phyloP scores from a whole-genome alignment of 2,797 vertebrate species.

The Graptemys geographica region DNA sequence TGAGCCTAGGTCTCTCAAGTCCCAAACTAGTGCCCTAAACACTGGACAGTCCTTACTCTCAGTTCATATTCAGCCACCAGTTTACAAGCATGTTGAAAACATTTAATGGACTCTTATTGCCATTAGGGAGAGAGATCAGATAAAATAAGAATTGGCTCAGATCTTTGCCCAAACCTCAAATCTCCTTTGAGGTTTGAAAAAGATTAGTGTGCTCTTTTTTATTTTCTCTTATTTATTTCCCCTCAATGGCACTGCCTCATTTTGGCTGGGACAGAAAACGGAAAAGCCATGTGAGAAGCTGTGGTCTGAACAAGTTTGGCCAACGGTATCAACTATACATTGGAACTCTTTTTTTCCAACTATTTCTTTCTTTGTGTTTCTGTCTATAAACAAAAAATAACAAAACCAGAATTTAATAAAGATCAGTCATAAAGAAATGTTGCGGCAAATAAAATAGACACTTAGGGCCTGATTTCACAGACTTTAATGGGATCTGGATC shows the following conservation, averaged over 20 bases:
- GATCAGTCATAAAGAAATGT: conserved; percentile 19
- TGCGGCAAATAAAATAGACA: not conserved
- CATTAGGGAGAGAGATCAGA: conserved; percentile 26
- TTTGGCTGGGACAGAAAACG: not conserved
- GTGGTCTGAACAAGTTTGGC: conserved; percentile 12
- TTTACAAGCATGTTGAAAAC: not conserved
- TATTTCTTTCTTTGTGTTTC: conserved; percentile 13
- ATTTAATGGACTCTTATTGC: not conserved
- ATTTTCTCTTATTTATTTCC: not conserved
- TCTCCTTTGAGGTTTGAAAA: conserved; percentile 41
- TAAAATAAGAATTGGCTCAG: conserved; percentile 46
- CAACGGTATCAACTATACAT: not conserved
- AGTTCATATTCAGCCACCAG: not conserved
- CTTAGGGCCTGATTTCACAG: not conserved
- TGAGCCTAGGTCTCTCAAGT: not conserved
- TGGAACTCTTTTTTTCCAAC: not conserved
- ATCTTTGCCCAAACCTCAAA: conserved; percentile 34
- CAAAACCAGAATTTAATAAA: not conserved
- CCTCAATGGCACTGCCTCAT: conserved; percentile 11
- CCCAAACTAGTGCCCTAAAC: not conserved
- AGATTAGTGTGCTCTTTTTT: conserved; percentile 18
- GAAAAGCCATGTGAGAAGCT: conserved; percentile 33
- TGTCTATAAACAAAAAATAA: conserved; percentile 29
- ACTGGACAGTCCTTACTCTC: not conserved
- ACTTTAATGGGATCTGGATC: not conserved